Evolutionary conservation across 2,888 invertebrate species (phyloP).

Genomic region (Falcaria lacertinaria): DNA sequence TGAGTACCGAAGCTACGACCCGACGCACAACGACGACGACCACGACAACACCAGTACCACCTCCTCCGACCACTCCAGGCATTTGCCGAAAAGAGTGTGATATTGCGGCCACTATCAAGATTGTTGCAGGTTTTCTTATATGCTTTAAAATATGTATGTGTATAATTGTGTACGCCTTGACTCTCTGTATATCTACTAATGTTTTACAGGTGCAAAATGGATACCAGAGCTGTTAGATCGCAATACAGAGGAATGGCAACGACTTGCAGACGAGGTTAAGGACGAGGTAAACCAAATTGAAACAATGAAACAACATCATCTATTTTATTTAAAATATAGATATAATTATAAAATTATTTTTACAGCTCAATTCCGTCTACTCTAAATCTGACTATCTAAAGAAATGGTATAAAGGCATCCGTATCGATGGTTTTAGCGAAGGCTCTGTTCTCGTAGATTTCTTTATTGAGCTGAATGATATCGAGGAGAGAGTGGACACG

Average conservation of each 20-base stretch:
- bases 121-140: slow-evolving; percentile 82
- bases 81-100: slow-evolving; percentile 89
- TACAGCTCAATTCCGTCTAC: slow-evolving; percentile 91
- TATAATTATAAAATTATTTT: no score
- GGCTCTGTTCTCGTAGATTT: slow-evolving; percentile 94
- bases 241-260: slow-evolving; percentile 92
- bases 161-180: no score
- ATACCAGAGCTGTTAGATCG: slow-evolving; percentile 91
- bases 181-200: slow-evolving; percentile 1
- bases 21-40: slow-evolving; percentile 77
- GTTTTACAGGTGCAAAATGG: slow-evolving; percentile 84
- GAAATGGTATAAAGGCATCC: slow-evolving; percentile 91
- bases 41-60: slow-evolving; percentile 84
- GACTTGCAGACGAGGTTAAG: slow-evolving; percentile 88
- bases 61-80: slow-evolving; percentile 89
- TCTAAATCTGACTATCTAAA: slow-evolving; percentile 85
- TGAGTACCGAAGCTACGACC: slow-evolving; percentile 71
- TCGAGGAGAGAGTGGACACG: slow-evolving; percentile 85
- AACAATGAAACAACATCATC: not conserved
- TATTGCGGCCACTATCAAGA: slow-evolving; percentile 91
- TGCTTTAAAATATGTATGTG: no score
- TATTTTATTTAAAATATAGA: slow-evolving; percentile 3
- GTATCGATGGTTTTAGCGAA: slow-evolving; percentile 92
- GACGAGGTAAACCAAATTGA: slow-evolving; percentile 81
- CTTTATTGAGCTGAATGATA: slow-evolving; percentile 89